phyloP scores from a whole-genome alignment of 2,113 vertebrate genomes.

The Microtus montanus region DNA sequence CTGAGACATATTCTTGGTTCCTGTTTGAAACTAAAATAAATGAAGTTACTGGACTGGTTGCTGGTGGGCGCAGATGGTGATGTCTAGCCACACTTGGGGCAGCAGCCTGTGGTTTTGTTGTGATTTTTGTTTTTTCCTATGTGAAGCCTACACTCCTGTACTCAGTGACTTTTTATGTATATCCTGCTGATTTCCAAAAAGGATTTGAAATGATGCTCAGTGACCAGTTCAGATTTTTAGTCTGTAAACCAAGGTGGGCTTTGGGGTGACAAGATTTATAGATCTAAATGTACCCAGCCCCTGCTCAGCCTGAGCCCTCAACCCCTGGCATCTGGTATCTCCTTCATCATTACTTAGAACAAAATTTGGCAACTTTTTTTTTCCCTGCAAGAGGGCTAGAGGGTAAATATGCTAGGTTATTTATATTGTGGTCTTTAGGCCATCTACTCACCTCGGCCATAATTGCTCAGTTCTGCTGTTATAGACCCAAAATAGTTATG shows the following conservation, averaged over 20 bases:
- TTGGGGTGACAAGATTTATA: background rate
- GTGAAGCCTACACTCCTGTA: constrained; percentile 1
- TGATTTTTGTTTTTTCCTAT: constrained; percentile 2
- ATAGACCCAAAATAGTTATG: background rate
- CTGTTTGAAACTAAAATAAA: constrained; percentile 79
- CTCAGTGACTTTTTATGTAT: constrained; percentile 24
- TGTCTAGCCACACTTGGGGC: constrained; percentile 40
- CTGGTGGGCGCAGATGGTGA: constrained; percentile 15
- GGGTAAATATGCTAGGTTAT: background rate
- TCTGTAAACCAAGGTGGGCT: constrained; percentile 18
- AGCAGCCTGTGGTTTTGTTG: background rate
- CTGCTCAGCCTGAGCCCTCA: background rate
- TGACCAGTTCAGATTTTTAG: constrained; percentile 20
- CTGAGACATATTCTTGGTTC: constrained; percentile 75
- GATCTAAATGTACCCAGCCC: background rate
- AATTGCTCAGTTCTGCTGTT: constrained; percentile 41
- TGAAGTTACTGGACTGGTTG: constrained; percentile 64
- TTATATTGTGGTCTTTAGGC: constrained; percentile 12
- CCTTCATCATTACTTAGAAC: constrained; percentile 2
- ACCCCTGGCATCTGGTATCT: constrained; percentile 1
- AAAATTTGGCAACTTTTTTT: background rate
- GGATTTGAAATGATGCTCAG: constrained; percentile 38
- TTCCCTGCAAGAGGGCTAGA: background rate
- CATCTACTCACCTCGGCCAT: background rate
- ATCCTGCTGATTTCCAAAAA: constrained; percentile 37